These are phyloP conservation scores for Odontocerum albicorne DNA, from an alignment of 2,888 invertebrate genomes.

Conservation along the genomic window DNA sequence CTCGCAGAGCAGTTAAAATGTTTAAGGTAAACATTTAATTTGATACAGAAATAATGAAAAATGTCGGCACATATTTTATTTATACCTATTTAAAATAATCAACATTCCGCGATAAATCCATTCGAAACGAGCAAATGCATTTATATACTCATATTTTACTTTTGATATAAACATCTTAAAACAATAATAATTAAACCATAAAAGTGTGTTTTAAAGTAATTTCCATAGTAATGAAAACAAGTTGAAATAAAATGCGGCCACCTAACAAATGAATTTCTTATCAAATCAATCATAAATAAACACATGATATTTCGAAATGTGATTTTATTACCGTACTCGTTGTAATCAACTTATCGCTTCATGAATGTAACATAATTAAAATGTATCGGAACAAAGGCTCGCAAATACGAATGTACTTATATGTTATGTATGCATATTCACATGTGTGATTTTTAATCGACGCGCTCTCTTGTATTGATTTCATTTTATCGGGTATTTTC, in stretches of 20 bases:
- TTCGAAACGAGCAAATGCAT: conserved; percentile 16
- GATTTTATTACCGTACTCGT: conserved; percentile 17
- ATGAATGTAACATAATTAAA: conserved; percentile 24
- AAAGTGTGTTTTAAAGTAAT: conserved; percentile 20
- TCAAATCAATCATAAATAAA: conserved; percentile 23
- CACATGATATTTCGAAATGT: conserved; percentile 15
- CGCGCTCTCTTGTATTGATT: conserved; percentile 1
- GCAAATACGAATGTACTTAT: neutral
- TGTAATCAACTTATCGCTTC: conserved; percentile 21
- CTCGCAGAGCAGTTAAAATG: neutral
- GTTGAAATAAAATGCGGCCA: conserved; percentile 8
- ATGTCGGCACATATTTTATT: conserved; percentile 1
- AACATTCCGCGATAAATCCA: conserved; percentile 15
- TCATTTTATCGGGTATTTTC: conserved; percentile 1
- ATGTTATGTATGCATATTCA: conserved; percentile 11
- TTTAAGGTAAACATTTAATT: conserved; percentile 4
- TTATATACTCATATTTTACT: conserved; percentile 12
- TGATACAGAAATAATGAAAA: conserved; percentile 8
- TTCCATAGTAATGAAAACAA: conserved; percentile 11
- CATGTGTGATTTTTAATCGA: conserved; percentile 9
- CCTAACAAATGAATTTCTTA: conserved; percentile 21
- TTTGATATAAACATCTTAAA: conserved; percentile 19
- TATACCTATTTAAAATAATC: conserved; percentile 2
- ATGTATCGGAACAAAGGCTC: conserved; percentile 20
- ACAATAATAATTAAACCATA: conserved; percentile 22